Percentiles rank a stretch among this genome's conserved stretches.
Evolutionary conservation across 2,888 invertebrate species (phyloP).

Genomic region (Amphipyra berbera): DNA sequence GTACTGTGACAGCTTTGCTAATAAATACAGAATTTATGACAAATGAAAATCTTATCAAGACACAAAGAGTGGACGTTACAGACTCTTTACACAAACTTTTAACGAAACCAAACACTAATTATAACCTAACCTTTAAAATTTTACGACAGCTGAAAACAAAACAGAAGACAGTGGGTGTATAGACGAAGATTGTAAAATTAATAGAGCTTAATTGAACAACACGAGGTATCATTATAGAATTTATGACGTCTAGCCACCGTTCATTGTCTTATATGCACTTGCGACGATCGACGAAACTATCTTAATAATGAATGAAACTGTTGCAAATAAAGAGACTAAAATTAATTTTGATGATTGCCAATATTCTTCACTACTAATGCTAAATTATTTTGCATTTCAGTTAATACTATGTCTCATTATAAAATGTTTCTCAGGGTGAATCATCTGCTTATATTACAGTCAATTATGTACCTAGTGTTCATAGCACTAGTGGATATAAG

Average conservation of each 20-base stretch:
- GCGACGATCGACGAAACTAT: slow-evolving; percentile 9
- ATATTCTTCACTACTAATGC: slow-evolving; percentile 9
- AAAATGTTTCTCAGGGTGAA: slow-evolving; percentile 12
- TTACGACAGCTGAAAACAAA: slow-evolving; percentile 26
- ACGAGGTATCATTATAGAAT: slow-evolving; percentile 51
- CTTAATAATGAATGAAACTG: not conserved
- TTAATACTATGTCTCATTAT: slow-evolving; percentile 3
- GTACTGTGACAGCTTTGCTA: not conserved
- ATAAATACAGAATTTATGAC: slow-evolving; percentile 9
- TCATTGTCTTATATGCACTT: slow-evolving; percentile 11
- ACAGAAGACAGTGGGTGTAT: slow-evolving; percentile 5
- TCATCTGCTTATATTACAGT: slow-evolving; percentile 28
- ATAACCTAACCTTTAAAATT: slow-evolving; percentile 17
- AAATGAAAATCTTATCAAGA: not conserved
- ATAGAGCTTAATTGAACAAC: slow-evolving; percentile 49
- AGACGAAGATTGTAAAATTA: slow-evolving; percentile 26
- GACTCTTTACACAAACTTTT: not conserved
- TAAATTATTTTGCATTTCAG: slow-evolving; percentile 1
- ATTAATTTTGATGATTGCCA: not conserved
- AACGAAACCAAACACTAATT: slow-evolving; percentile 3
- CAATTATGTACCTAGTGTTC: slow-evolving; percentile 30
- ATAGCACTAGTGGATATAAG: not conserved
- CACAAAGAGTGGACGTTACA: not conserved
- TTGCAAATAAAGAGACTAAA: not conserved
- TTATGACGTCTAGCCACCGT: slow-evolving; percentile 65